These are phyloP conservation scores for Macrotus californicus DNA, from an alignment of 2,113 vertebrate species.

Conservation along the genomic window DNA sequence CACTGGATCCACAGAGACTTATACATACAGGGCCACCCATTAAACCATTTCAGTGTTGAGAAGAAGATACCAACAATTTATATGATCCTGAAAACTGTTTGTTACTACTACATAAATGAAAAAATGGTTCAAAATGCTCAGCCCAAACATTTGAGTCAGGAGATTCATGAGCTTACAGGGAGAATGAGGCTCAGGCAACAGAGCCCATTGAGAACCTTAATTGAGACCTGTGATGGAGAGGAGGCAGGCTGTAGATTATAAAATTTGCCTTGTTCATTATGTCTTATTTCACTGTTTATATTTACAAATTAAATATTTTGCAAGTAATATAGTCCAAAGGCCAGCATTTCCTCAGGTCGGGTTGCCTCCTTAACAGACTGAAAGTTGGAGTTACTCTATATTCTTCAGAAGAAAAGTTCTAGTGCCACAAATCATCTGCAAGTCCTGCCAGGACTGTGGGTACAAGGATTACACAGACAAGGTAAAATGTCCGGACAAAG, in stretches of 20 bases:
- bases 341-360: conserved; percentile 17
- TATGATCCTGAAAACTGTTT: neutral
- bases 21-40: neutral
- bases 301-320: conserved; percentile 25
- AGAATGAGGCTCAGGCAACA: neutral
- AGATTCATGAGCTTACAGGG: neutral
- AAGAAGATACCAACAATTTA: neutral
- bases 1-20: neutral
- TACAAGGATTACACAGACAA: neutral
- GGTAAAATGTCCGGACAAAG: neutral
- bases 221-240: neutral
- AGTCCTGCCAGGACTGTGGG: conserved; percentile 1
- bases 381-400: neutral
- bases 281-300: neutral
- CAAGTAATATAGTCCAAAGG: neutral
- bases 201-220: neutral
- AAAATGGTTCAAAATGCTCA: conserved; percentile 22
- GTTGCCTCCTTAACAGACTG: conserved; percentile 33
- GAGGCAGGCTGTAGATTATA: neutral
- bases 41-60: conserved; percentile 10
- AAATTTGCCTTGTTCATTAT: neutral
- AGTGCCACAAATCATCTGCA: conserved; percentile 41
- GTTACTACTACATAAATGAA: neutral
- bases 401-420: conserved; percentile 19
- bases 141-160: neutral